These are phyloP conservation scores for Spodoptera picta DNA, from an alignment of 2,888 invertebrate genomes.

Conservation along the genomic window DNA sequence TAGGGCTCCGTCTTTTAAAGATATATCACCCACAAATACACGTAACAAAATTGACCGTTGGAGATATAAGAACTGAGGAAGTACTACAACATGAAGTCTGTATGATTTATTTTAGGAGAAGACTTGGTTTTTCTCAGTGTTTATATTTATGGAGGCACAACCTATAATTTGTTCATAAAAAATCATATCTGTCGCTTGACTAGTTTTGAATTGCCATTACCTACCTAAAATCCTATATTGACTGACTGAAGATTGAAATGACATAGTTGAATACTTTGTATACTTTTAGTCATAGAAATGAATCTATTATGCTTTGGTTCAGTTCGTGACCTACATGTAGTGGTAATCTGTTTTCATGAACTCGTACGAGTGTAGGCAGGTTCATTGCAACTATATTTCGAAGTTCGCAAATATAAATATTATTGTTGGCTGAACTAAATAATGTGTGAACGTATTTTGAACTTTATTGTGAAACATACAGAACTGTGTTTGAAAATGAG, in stretches of 20 bases:
- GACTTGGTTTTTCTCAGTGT: no score
- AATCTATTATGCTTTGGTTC: background rate
- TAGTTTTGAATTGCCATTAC: no score
- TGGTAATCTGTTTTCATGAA: slow-evolving; percentile 11
- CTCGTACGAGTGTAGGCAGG: slow-evolving; percentile 10
- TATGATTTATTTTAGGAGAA: no score
- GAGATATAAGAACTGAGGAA: no score
- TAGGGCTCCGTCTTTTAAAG: slow-evolving; percentile 48
- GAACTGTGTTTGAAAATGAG: slow-evolving; percentile 3
- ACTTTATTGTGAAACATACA: slow-evolving; percentile 4
- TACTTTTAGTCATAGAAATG: no score
- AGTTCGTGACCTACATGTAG: slow-evolving; percentile 3
- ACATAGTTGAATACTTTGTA: no score
- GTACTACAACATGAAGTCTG: no score
- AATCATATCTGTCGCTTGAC: no score
- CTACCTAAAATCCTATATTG: no score
- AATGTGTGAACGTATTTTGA: slow-evolving; percentile 6
- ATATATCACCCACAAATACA: slow-evolving; percentile 22
- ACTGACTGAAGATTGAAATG: no score
- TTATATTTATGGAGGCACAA: no score
- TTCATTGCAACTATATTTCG: slow-evolving; percentile 37
- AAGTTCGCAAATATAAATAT: slow-evolving; percentile 29
- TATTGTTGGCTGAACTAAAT: slow-evolving; percentile 34
- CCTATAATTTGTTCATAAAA: no score
- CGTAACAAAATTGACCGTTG: slow-evolving; percentile 8